These are phyloP conservation scores for Serrognathus titanus DNA, from an alignment of 2,888 invertebrate genomes.

Conservation along the genomic window DNA sequence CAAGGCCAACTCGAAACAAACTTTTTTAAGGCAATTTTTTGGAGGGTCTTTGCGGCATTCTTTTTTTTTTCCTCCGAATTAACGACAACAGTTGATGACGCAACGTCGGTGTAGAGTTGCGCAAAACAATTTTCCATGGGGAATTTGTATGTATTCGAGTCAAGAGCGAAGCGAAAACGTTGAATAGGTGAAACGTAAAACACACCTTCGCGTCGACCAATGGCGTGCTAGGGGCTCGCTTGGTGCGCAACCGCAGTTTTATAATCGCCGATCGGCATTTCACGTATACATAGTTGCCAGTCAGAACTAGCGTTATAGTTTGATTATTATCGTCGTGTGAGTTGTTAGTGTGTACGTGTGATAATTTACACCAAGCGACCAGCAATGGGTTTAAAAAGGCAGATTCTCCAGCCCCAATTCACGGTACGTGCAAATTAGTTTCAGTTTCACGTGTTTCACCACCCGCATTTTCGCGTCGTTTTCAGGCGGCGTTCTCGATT, in stretches of 20 bases:
- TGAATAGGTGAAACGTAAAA: neutral
- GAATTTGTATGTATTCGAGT: too few species aligned
- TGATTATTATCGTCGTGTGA: too few species aligned
- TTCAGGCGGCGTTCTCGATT: conserved; percentile 13
- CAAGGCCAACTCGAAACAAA: too few species aligned
- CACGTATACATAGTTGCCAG: too few species aligned
- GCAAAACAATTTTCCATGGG: neutral
- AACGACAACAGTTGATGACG: neutral
- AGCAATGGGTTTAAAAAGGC: conserved; percentile 15
- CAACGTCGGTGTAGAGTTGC: neutral
- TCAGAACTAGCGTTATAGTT: too few species aligned
- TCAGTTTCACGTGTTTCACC: neutral
- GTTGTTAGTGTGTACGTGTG: conserved; percentile 1
- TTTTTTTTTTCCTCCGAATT: neutral
- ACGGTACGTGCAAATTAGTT: conserved; percentile 2
- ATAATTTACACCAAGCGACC: neutral
- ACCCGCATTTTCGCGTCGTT: neutral
- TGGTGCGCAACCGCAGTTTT: neutral
- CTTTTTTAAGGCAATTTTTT: neutral
- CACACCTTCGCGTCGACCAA: conserved; percentile 12
- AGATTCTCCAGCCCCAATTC: conserved; percentile 9
- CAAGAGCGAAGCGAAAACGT: neutral
- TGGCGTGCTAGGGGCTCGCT: neutral
- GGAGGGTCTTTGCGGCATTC: neutral
- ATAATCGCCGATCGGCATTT: too few species aligned